Conservation (phyloP, 2,797 vertebrate species). For the Mico argentatus region DNA sequence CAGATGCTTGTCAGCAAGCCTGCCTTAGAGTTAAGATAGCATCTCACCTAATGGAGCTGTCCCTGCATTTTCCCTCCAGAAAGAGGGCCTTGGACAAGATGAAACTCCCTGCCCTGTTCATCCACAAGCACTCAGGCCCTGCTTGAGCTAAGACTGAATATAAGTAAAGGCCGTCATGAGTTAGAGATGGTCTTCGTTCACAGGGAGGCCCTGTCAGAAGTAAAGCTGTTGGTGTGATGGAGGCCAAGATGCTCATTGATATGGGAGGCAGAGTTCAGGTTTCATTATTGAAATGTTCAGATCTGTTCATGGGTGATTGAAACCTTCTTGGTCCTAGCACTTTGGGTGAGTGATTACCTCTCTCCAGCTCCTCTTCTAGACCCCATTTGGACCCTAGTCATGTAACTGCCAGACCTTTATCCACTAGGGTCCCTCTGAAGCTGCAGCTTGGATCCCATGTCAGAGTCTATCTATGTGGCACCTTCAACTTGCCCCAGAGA, state of each 20-base stretch:
- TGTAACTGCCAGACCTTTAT: background rate
- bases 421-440: background rate
- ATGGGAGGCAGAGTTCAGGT: background rate
- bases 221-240: background rate
- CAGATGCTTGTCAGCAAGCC: background rate
- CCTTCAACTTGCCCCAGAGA: constrained; percentile 16
- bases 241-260: background rate
- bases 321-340: background rate
- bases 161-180: constrained; percentile 41
- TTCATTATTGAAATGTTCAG: background rate
- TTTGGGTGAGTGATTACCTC: background rate
- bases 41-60: background rate
- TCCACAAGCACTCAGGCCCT: constrained; percentile 35
- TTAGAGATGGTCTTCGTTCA: constrained; percentile 32
- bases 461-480: background rate
- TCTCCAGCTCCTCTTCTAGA: background rate
- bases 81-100: background rate
- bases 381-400: background rate
- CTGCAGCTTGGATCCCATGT: background rate
- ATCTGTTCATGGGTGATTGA: background rate
- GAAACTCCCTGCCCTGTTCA: constrained; percentile 42
- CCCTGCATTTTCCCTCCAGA: background rate
- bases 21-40: background rate
- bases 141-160: constrained; percentile 34
- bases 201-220: background rate